Evolutionary conservation across 2,888 invertebrate genomes (phyloP), one percentile per base, ranked within the genome.

Genomic region (Netelia virgata): DNA sequence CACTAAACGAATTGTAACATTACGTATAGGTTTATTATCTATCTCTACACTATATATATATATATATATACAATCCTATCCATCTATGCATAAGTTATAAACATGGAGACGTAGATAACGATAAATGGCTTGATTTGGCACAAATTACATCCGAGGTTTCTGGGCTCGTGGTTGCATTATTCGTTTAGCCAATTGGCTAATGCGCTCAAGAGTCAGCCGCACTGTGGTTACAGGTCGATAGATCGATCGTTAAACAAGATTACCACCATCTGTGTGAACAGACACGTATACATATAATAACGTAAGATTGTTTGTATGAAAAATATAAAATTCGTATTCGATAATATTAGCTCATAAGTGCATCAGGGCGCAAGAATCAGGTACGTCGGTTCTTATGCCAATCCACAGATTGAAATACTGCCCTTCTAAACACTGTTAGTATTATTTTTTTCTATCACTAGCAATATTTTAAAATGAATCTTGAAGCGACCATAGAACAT

Each of bases 231-330:
- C 61, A 18, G 10, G 36, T 74, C 72, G 80, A 85, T 85, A 86
- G 86, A 90, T 90, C 88, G 90, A 90, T 88, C 88, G 87, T 90
- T 90, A 90, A 90, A 87, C 87, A 89, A 84, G 87, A 59, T 86
- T 79, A 80, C 72, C 75, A 74, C 47, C 55, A 23, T 16, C 81
- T 86, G 86, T 87, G 82, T 83, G 82, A 73, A 83, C 86, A 81
- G 73, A 73, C 79, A 83, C 57, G 79, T 82, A 66, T 81, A 68
- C 85, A 75, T 82, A 77, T 63, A 47, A 47, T 14, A 14, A 47
- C 14, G 47, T 28, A 5, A 28, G 28, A 28, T 28, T 28, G 28
- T 28, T 47, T 47, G 47, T 47, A 47, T 14, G 2, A 47, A 47
- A 47, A 47, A 47, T 47, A 47, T 14, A 47, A 47, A 47, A 47